phyloP scores from a whole-genome alignment of 2,888 invertebrate genomes.

The Epistrophe eligans region DNA sequence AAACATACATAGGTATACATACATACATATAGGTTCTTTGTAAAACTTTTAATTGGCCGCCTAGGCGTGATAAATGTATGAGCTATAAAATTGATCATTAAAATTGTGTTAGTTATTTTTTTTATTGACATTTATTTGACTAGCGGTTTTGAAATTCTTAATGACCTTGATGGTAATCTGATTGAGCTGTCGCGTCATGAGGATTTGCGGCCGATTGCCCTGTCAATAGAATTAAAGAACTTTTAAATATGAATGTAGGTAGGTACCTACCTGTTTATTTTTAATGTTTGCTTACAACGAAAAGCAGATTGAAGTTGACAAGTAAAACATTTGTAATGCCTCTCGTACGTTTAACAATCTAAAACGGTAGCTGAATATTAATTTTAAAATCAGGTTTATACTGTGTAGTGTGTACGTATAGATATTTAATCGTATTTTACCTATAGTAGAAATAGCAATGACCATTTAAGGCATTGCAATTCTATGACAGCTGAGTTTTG shows the following conservation, averaged over 20 bases:
- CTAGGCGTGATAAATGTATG: background rate
- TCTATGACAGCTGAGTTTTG: background rate
- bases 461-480: background rate
- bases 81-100: slow-evolving; percentile 3
- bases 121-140: slow-evolving; percentile 4
- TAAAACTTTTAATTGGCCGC: background rate
- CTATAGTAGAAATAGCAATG: background rate
- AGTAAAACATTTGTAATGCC: background rate
- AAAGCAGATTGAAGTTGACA: slow-evolving; percentile 11
- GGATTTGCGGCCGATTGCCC: background rate
- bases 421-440: background rate
- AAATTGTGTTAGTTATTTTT: background rate
- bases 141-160: slow-evolving; percentile 3
- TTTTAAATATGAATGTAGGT: too few species aligned
- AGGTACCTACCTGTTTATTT: too few species aligned
- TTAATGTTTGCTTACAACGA: background rate
- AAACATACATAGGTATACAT: background rate
- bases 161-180: slow-evolving; percentile 28
- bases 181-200: background rate
- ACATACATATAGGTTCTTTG: background rate
- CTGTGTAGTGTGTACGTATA: background rate
- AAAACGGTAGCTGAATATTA: slow-evolving; percentile 1
- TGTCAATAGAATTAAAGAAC: background rate
- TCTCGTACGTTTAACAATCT: background rate
- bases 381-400: background rate